These are phyloP conservation scores for Chymomyza caudatula DNA, from an alignment of 2,888 invertebrate species.

Conservation along the genomic window DNA sequence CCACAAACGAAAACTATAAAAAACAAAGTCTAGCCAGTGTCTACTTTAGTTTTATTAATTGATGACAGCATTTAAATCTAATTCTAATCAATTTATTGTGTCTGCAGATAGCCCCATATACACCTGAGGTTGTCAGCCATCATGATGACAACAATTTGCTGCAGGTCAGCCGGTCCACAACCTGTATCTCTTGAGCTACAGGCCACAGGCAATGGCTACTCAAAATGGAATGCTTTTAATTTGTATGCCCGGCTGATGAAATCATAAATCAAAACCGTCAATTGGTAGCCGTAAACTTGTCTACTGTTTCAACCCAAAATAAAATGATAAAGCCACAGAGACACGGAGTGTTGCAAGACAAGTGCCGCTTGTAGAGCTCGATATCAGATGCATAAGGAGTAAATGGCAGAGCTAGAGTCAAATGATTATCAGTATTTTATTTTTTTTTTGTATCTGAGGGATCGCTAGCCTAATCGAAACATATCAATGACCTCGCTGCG, in stretches of 20 bases:
- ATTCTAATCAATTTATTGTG: conserved; percentile 12
- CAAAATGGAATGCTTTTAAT: conserved; percentile 58
- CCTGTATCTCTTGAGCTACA: conserved; percentile 12
- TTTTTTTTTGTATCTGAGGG: conserved; percentile 67
- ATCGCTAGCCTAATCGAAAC: conserved; percentile 63
- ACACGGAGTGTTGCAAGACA: conserved; percentile 31
- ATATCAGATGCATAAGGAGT: no score
- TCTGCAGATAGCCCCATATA: neutral
- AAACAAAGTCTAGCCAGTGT: conserved; percentile 19
- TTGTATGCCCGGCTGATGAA: conserved; percentile 49
- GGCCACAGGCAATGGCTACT: conserved; percentile 8
- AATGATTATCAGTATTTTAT: conserved; percentile 62
- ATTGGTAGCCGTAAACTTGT: conserved; percentile 2
- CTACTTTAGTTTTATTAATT: conserved; percentile 55
- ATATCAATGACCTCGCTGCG: conserved; percentile 16
- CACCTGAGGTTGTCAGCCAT: neutral
- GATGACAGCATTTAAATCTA: conserved; percentile 38
- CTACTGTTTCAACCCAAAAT: neutral
- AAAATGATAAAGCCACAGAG: neutral
- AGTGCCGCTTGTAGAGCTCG: conserved; percentile 40
- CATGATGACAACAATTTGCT: conserved; percentile 66
- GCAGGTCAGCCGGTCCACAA: conserved; percentile 48
- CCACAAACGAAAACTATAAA: conserved; percentile 31
- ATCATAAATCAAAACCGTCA: conserved; percentile 63
- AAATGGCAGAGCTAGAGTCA: neutral